Base-by-base conservation (phyloP, 2,113 vertebrate species). In the Kobus ellipsiprymnus region DNA sequence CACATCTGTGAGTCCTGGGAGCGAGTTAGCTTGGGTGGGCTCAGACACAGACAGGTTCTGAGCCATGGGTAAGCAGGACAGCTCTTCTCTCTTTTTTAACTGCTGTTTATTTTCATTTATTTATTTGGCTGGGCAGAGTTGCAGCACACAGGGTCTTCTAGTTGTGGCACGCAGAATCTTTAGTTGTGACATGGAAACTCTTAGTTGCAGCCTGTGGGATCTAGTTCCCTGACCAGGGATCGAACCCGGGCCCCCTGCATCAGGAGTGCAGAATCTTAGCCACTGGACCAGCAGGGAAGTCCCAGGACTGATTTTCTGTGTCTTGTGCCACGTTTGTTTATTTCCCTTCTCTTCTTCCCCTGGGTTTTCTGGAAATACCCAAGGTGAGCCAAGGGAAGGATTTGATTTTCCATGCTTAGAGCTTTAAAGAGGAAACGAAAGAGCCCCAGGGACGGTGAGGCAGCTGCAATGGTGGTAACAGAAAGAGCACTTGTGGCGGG, bases 311-410 rank as follows among this genome's bases (percentile, higher is more conserved):
- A 54, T 84, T 44, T 50, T 50, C 74, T 86, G 4, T 46, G 81
- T 90, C 94, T 78, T 21, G 1, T 48, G 77, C 16, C 29, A 21
- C 16, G 55, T 94, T 92, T 94, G 91, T 97, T 97, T 97, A 91
- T 95, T 95, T 94, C 88, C 78, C 71, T 48, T 84, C 83, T 57
- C 1, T 89, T 85, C 54, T 82, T 83, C 97, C 94, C 12, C 92
- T 81, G 86, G 97, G 78, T 88, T 96, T 92, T 87, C 86, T 90
- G 78, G 92, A 97, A 97, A 74, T 94, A 91, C 91, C 93, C 40
- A 77, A 81, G 93, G 87, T 48, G 85, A 95, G 95, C 77, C 50
- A 9, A 88, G 78, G 95, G 91, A 89, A 95, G n/a, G 30, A 17
- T 19, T 95, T 91, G 80, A 90, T 97, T 97, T 97, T 97, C 94